These are phyloP conservation scores for Steinernema hermaphroditum DNA, from an alignment of 2,888 invertebrate genomes.

Conservation along the genomic window DNA sequence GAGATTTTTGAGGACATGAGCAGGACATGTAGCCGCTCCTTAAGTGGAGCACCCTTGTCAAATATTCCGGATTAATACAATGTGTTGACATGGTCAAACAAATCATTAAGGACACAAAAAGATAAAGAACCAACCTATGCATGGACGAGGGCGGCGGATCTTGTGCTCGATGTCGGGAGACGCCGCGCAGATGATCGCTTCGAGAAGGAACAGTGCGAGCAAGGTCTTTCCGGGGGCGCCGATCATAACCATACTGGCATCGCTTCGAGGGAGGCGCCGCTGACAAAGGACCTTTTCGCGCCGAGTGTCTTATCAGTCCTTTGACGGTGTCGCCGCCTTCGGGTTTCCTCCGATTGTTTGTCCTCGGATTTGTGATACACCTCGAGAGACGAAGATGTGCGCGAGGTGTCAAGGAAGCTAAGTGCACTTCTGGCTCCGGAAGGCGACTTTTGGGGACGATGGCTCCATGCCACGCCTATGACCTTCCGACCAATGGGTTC, in stretches of 20 bases:
- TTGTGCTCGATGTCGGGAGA: neutral
- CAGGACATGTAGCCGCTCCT: no score
- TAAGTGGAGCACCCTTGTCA: no score
- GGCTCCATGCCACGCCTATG: no score
- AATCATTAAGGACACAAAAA: neutral
- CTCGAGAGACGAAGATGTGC: no score
- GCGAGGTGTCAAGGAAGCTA: no score
- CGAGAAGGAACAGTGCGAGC: neutral
- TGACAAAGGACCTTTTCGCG: slow-evolving; percentile 11
- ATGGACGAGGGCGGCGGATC: neutral
- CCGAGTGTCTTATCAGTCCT: slow-evolving; percentile 13
- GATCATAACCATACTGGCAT: slow-evolving; percentile 17
- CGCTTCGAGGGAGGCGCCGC: neutral
- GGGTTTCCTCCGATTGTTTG: neutral
- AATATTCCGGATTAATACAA: neutral
- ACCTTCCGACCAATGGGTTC: no score
- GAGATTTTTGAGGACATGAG: no score
- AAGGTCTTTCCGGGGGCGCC: neutral
- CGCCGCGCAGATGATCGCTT: neutral
- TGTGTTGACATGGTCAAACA: neutral
- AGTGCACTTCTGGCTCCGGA: no score
- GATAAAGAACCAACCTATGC: slow-evolving; percentile 1
- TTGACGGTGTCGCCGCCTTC: neutral
- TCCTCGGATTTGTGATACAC: no score
- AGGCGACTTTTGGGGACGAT: no score